Evolutionary conservation across 2,888 invertebrate genomes (phyloP), one percentile per base, ranked within the genome.

Genomic region (Drosophila incognita): DNA sequence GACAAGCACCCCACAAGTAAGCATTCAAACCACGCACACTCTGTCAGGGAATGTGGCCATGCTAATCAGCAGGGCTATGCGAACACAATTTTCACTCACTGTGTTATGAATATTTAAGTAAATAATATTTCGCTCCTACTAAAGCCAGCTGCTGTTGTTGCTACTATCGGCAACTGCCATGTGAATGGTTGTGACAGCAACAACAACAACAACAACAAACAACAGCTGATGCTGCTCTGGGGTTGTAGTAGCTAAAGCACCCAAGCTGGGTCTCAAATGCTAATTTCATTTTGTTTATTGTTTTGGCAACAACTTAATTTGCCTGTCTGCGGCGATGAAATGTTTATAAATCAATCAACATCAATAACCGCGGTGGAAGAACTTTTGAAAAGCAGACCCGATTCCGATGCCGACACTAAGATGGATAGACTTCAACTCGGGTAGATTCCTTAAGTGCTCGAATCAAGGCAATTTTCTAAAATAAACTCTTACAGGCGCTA

Each of bases 341-440:
- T 89, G 89, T 89, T 90, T 90, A 89, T 87, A 90, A 90, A 89
- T 90, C 90, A 90, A 89, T 90, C 90, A 89, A 83, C 87, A 89
- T 83, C 89, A 86, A 83, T 87, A 82, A 73, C 57, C 48, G 72
- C 69, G 40, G 31, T 56, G 54, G 77, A 56, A 56, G 76, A 86
- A 73, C 71, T 79, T 76, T 73, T 59, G 61, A 60, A 52, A 68
- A 68, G 63, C 56, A 24, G 56, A 33, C 31, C 51, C 38, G 24
- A 59, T 24, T 60, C 51, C 51, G 60, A 24, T 15, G 24, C 46
- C 46, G 21, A 64, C 27, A 31, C 36, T 35, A 74, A 85, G 84
- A 87, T 81, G 81, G 78, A 83, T 87, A 68, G 78, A 67, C 84
- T 60, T 73, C 59, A 69, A 54, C 54, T 31, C 38, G 36, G 53